Evolutionary conservation across 2,888 invertebrate genomes (phyloP), one percentile per base, ranked within the genome.

Genomic region (Habrosyne pyritoides): DNA sequence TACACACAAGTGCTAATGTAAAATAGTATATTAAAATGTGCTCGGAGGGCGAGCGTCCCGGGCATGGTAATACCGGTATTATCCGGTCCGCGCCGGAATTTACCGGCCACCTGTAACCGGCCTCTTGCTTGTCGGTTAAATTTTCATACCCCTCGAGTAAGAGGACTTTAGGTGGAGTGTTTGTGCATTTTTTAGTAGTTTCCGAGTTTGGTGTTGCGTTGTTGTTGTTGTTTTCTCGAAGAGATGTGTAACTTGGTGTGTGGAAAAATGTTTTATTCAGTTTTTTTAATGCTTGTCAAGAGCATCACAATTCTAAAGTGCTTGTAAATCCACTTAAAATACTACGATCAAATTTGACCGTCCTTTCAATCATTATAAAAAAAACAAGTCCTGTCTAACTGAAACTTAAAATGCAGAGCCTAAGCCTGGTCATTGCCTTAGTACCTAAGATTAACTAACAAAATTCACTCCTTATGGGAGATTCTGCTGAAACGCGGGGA

Each of bases 91-190:
- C 63, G 62, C 71, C 69, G 71, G 81, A 81, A 82, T 83, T 82
- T 83, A 87, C 83, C 83, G 83, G 80, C 87, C 87, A 88, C 88
- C 88, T 87, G 87, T 87, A 83, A 83, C 75, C 71, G 71, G 61
- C 10, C 63, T 71, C 63, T 61, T 46, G 57, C 60, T 60, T 55
- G 63, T 64, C 72, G 71, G 75, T 85, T 74, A 86, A 83, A 87
- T 84, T 86, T 87, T 84, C 84, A 87, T 82, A 74, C 71, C 75
- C 64, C 78, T 79, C 74, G 67, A 77, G 71, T 64, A 59, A 55
- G 70, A 73, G 75, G 73, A 71, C 73, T 71, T 73, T 61, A 60
- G 61, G 70, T 71, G 66, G 66, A 79, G 82, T 79, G 79, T 81
- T 83, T 81, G 85, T 83, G 79, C 81, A 85, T 85, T 83, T 83